Conservation (phyloP, 2,113 vertebrate species). For the Limnothrissa miodon region DNA sequence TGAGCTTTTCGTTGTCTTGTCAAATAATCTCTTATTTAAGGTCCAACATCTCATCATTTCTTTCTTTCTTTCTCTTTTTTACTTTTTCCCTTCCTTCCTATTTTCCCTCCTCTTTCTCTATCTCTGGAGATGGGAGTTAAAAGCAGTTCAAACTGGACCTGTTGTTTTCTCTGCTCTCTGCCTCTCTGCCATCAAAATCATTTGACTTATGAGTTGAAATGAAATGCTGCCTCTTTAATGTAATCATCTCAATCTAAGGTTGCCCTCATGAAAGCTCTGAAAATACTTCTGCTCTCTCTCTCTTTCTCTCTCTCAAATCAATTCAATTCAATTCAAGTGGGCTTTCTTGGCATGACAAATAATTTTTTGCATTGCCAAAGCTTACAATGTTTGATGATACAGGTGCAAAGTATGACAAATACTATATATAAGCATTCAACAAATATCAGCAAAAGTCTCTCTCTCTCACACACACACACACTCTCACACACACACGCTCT, state of each 20-base stretch:
- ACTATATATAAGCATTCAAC: too few species aligned
- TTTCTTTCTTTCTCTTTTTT: conserved; percentile 1
- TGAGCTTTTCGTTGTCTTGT: too few species aligned
- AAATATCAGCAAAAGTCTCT: too few species aligned
- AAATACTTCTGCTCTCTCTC: background rate
- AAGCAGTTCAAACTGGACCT: background rate
- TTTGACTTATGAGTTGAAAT: background rate
- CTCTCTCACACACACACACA: conserved; percentile 5
- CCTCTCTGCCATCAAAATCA: background rate
- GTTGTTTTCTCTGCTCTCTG: background rate
- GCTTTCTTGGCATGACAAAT: too few species aligned
- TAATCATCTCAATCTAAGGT: background rate
- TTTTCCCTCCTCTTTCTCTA: background rate
- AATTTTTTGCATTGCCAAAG: too few species aligned
- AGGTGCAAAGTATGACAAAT: too few species aligned
- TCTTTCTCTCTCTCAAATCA: too few species aligned
- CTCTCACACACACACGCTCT: background rate
- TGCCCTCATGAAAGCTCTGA: background rate
- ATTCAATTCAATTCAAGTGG: too few species aligned
- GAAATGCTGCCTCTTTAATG: background rate
- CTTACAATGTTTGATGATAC: too few species aligned
- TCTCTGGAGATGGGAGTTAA: background rate
- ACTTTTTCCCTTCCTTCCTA: background rate
- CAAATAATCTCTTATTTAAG: too few species aligned
- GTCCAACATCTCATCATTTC: too few species aligned